phyloP scores from a whole-genome alignment of 2,888 invertebrate species.

The Diploptera punctata region DNA sequence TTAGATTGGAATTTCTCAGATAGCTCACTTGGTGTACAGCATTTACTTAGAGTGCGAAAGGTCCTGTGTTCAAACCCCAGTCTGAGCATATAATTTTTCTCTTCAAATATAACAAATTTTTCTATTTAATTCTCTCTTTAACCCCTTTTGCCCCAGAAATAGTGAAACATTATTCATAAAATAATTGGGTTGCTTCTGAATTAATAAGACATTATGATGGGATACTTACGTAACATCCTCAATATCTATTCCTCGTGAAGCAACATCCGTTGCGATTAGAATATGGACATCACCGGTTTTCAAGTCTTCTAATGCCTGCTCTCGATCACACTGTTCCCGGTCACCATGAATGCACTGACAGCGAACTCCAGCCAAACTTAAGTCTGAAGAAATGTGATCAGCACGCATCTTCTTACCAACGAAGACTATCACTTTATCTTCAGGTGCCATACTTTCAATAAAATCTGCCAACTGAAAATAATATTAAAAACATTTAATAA shows the following conservation, averaged over 20 bases:
- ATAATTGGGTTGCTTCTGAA: too few species aligned
- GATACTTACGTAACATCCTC: constrained; percentile 75
- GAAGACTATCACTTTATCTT: constrained; percentile 90
- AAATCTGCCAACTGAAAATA: constrained; percentile 68
- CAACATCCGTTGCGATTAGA: constrained; percentile 93
- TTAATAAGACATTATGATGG: too few species aligned
- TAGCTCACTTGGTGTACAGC: too few species aligned
- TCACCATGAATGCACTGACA: constrained; percentile 90
- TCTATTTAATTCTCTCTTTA: too few species aligned
- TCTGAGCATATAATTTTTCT: too few species aligned
- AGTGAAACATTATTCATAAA: too few species aligned
- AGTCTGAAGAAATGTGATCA: constrained; percentile 81
- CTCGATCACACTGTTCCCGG: constrained; percentile 76
- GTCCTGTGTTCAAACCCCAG: too few species aligned
- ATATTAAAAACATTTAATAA: too few species aligned
- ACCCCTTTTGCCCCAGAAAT: too few species aligned
- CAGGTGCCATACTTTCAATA: constrained; percentile 68
- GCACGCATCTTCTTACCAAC: constrained; percentile 86
- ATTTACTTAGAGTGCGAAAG: too few species aligned
- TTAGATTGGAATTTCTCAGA: too few species aligned
- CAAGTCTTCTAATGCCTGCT: constrained; percentile 85
- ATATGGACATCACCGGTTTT: constrained; percentile 79
- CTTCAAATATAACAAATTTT: too few species aligned
- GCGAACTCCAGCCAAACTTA: constrained; percentile 70
- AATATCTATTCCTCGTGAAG: constrained; percentile 92